Evolutionary conservation across 2,797 vertebrate genomes (phyloP).

Genomic region (Chromis chromis): DNA sequence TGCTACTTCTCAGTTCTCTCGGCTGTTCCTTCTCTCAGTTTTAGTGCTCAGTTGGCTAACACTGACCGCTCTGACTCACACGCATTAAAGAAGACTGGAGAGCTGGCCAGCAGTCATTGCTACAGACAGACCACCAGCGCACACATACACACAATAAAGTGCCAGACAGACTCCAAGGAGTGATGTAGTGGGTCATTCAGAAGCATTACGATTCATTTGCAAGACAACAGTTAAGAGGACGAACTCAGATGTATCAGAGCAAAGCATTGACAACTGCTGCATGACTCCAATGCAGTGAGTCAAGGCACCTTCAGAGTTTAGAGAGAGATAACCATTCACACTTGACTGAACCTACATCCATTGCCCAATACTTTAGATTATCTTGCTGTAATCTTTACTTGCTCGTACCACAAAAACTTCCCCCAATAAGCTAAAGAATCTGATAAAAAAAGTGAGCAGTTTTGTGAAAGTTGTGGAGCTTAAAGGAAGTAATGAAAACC

Average conservation of each 20-base stretch:
- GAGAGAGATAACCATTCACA: neutral
- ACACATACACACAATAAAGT: constrained; percentile 10
- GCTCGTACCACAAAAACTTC: neutral
- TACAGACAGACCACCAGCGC: constrained; percentile 53
- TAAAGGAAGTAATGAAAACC: constrained; percentile 23
- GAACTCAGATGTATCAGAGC: constrained; percentile 12
- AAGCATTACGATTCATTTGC: constrained; percentile 49
- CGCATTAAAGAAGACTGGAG: constrained; percentile 24
- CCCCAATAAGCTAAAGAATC: constrained; percentile 7
- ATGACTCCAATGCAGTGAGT: neutral
- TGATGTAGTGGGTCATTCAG: constrained; percentile 52
- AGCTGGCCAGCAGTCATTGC: constrained; percentile 21
- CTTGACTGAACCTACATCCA: neutral
- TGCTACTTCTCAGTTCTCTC: constrained; percentile 20
- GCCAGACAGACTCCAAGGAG: constrained; percentile 36
- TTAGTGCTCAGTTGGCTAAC: constrained; percentile 31
- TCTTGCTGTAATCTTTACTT: neutral
- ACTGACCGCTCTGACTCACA: constrained; percentile 51
- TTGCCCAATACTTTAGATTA: neutral
- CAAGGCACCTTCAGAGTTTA: neutral
- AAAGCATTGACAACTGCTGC: constrained; percentile 35
- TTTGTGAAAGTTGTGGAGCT: neutral
- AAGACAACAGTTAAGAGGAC: constrained; percentile 39
- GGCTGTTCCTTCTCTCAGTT: constrained; percentile 10
- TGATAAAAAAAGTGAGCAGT: neutral